These are phyloP conservation scores for Tolmerus cingulatus DNA, from an alignment of 2,888 invertebrate species.

Conservation along the genomic window DNA sequence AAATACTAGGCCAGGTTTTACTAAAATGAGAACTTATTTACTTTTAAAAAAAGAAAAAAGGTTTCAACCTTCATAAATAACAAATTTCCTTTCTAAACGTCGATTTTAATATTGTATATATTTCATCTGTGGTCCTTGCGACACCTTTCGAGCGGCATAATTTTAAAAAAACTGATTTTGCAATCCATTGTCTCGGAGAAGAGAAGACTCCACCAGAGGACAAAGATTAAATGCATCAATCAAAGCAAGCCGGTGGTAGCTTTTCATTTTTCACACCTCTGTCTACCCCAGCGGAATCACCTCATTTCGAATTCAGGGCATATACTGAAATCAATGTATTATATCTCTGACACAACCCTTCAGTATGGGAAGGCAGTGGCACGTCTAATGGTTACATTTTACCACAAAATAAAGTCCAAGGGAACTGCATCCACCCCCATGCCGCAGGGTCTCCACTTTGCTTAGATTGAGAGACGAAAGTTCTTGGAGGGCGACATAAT, in stretches of 20 bases:
- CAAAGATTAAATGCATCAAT: conserved; percentile 18
- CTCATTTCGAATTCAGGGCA: conserved; percentile 19
- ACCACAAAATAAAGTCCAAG: conserved; percentile 36
- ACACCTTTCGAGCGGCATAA: neutral
- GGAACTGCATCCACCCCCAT: conserved; percentile 11
- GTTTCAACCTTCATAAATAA: neutral
- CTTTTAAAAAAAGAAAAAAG: neutral
- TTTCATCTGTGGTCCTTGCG: neutral
- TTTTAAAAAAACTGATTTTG: neutral
- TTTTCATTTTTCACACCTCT: conserved; percentile 32
- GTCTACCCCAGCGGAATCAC: neutral
- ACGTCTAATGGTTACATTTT: conserved; percentile 39
- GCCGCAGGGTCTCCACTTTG: neutral
- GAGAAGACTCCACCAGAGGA: neutral
- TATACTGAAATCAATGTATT: conserved; percentile 32
- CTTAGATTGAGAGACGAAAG: conserved; percentile 18
- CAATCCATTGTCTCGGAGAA: neutral
- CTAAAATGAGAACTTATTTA: neutral
- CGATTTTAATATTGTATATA: neutral
- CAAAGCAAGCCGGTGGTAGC: conserved; percentile 14
- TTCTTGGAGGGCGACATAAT: conserved; percentile 33
- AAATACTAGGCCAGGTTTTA: neutral
- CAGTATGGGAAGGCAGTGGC: conserved; percentile 3
- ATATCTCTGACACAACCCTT: conserved; percentile 36
- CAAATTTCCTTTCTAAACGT: neutral